Base-by-base conservation (phyloP, 2,113 vertebrate genomes). In the Podarcis muralis region DNA sequence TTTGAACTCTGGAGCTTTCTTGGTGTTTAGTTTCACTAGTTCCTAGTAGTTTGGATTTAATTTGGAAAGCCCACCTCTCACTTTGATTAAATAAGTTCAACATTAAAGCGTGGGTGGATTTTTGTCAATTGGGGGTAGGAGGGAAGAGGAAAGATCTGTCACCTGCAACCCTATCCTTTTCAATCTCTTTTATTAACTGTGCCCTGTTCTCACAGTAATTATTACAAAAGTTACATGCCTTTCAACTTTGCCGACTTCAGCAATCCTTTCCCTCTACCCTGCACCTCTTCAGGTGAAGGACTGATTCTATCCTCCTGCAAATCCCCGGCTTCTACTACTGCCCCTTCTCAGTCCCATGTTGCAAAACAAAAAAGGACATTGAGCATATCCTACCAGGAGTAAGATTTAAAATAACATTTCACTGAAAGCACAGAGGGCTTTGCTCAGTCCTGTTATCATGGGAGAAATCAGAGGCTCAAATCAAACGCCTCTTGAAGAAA, bases 1-100 rank as follows among this genome's bases (percentile, higher is more conserved):
- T 37, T 86, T 90, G 81, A 95, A 92, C 87, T 81, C 86, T 89
- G 77, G 89, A 89, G 66, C n/a, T 94, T 83, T 93, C 94, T 91
- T 87, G 85, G 88, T 95, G 90, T 95, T 90, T 82, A 78, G 15
- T 94, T 95, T 96, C 94, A 91, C 71, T 66, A 77, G 78, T 86
- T 84, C 81, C 59, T 69, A 59, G 22, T 66, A 88, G 48, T 83
- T 86, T 74, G 43, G 84, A 91, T 94, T 95, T 94, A 92, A 93
- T 95, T 66, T 91, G 84, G 81, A 91, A 87, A 92, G 87, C 80
- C 92, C 57, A 88, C 30, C 78, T 94, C 79, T 91, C 69, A 77
- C n/a, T 84, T 87, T 87, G 88, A 94, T 88, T 93, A 95, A 92
- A 89, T 90, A 81, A 87, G 85, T 92, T 93, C 74, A 80, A 43